Base-by-base conservation (phyloP, 1,140 invertebrate species). In the Drosophila willistoni region DNA sequence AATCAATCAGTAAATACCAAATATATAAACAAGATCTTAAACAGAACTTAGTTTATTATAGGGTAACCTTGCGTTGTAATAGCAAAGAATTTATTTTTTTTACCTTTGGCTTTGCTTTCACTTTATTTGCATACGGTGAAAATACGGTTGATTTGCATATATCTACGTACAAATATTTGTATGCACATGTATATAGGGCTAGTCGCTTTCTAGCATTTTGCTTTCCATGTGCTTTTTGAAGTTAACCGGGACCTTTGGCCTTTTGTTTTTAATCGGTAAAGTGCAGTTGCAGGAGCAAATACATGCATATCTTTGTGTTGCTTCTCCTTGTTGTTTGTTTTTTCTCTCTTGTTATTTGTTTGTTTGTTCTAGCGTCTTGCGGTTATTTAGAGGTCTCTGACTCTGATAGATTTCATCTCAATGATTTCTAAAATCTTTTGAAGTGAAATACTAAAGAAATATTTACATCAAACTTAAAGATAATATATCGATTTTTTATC, bases 191-290 rank as follows among this genome's bases (percentile, higher is more conserved):
- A 12, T 2, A 12, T 12, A 39, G 56, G 33, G 33, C 56, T 36
- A 36, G 56, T 59, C 56, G 33, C 33, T 51, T 9, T 51, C 6
- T 51, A 22, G 44, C 44, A 22, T 13, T 39, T 39, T 5, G 36
- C 36, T 13, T 36, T 54, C 19, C 47, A 25, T 19, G 47, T 17
- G 56, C 56, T 59, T 59, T 59, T 59, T 59, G 56, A 59, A 59
- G 56, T 59, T 59, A 14, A 33, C 56, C 56, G 29, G 56, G 56
- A 36, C 56, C 34, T 59, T 51, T 51, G 19, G 56, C 29, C 41
- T 44, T 72, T 76, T 76, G 63, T 76, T 79, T 79, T 79, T 76
- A 79, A 79, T 79, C 77, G 77, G 66, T 47, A 79, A 73, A 77
- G 77, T 51, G 44, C 44, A 51, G 19, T 22, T 79, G 73, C 77